Conservation (phyloP, 1,140 invertebrate species). For the Cydia strobilella region DNA sequence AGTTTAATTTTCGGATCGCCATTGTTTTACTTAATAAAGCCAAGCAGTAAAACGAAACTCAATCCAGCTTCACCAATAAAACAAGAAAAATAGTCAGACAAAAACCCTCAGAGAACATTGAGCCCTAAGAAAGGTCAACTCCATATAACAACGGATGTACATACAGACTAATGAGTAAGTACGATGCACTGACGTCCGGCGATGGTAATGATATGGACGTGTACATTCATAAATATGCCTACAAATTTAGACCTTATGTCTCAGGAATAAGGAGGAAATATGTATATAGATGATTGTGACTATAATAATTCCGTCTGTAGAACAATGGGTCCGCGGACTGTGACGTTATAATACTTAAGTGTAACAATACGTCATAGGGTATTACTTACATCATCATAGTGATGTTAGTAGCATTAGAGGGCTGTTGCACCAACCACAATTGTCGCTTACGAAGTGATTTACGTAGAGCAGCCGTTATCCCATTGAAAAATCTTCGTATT, state of each 20-base stretch:
- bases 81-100: too few species aligned
- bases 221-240: not conserved
- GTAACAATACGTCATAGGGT: conserved; percentile 9
- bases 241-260: not conserved
- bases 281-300: not conserved
- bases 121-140: not conserved
- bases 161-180: conserved; percentile 11
- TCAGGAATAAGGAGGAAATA: not conserved
- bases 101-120: not conserved
- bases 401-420: not conserved
- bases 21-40: too few species aligned
- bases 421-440: too few species aligned
- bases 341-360: conserved; percentile 3
- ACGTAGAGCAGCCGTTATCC: too few species aligned
- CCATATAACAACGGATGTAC: not conserved
- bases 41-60: too few species aligned
- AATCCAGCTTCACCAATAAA: too few species aligned
- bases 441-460: too few species aligned
- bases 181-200: conserved; percentile 7
- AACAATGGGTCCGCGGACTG: not conserved
- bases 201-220: not conserved
- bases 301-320: not conserved
- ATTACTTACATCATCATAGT: conserved; percentile 1
- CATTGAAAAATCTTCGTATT: too few species aligned
- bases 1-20: too few species aligned